Conservation (phyloP, 2,888 invertebrate species). For the Diaphora mendica region DNA sequence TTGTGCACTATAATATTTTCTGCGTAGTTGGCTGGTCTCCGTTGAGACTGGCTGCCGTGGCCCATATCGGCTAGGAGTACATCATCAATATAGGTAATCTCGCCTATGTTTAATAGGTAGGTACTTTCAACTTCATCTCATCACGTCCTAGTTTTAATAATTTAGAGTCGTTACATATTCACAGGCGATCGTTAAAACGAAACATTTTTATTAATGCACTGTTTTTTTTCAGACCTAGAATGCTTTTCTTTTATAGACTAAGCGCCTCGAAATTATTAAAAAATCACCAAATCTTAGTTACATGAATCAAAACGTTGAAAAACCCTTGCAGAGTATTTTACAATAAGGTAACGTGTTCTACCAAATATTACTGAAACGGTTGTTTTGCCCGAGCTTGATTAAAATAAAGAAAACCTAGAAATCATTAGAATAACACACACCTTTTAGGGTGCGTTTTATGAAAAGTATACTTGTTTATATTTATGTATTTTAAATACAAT, state of each 20-base stretch:
- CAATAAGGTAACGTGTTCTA: slow-evolving; percentile 25
- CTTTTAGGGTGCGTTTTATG: slow-evolving; percentile 40
- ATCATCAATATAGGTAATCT: too few species aligned
- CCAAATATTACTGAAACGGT: slow-evolving; percentile 59
- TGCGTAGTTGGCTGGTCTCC: too few species aligned
- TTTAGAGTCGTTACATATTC: too few species aligned
- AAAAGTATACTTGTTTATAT: not conserved
- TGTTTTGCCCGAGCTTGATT: slow-evolving; percentile 82
- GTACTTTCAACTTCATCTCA: not conserved
- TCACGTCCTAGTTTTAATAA: not conserved
- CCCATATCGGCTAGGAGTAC: too few species aligned
- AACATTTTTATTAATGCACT: not conserved
- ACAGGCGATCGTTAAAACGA: not conserved
- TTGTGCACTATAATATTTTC: too few species aligned
- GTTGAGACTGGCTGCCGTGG: too few species aligned
- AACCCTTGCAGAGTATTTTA: not conserved
- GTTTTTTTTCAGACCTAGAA: not conserved
- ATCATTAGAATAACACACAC: slow-evolving; percentile 63
- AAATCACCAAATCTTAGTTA: too few species aligned
- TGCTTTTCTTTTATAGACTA: not conserved
- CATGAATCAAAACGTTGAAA: not conserved
- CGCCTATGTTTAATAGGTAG: not conserved
- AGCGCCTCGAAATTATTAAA: too few species aligned
- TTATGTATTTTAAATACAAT: not conserved
- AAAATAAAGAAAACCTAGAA: slow-evolving; percentile 62